Conservation (phyloP, 2,888 invertebrate genomes). For the Temnothorax unifasciatus region DNA sequence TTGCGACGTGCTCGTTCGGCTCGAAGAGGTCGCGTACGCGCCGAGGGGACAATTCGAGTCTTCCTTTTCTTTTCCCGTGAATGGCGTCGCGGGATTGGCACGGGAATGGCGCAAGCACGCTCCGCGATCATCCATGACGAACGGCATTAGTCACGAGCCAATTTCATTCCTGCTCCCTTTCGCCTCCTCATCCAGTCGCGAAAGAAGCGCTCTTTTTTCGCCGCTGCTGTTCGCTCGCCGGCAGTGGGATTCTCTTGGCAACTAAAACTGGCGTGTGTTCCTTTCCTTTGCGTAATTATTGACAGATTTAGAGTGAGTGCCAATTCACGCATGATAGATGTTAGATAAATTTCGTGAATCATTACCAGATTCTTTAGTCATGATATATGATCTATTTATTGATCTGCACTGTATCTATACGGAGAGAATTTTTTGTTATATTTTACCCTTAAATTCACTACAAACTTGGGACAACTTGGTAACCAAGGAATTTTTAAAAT, state of each 20-base stretch:
- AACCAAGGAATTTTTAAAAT: too few species aligned
- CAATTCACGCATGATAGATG: constrained; percentile 33
- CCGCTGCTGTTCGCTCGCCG: constrained; percentile 13
- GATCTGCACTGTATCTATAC: too few species aligned
- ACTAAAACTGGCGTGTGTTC: constrained; percentile 42
- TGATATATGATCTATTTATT: background rate
- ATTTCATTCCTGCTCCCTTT: constrained; percentile 47
- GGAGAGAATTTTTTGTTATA: too few species aligned
- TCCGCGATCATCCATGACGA: constrained; percentile 46
- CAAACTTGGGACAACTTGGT: too few species aligned
- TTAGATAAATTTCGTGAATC: constrained; percentile 38
- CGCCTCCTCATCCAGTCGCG: constrained; percentile 16
- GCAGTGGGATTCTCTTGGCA: constrained; percentile 27
- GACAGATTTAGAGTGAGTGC: constrained; percentile 48
- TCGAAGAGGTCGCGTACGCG: constrained; percentile 27
- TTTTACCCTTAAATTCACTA: too few species aligned
- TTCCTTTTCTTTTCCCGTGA: constrained; percentile 39
- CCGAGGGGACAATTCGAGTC: constrained; percentile 49
- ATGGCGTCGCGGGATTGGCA: constrained; percentile 73
- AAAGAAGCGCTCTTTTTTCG: constrained; percentile 29
- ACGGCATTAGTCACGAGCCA: constrained; percentile 56
- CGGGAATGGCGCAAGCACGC: constrained; percentile 77
- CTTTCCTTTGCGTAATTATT: constrained; percentile 52
- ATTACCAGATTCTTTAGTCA: background rate
- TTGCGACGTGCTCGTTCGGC: constrained; percentile 5